Evolutionary conservation across 37 sponge, comb jelly and placozoan species (phyloP).

Genomic region (Lycopodina hypogea): DNA sequence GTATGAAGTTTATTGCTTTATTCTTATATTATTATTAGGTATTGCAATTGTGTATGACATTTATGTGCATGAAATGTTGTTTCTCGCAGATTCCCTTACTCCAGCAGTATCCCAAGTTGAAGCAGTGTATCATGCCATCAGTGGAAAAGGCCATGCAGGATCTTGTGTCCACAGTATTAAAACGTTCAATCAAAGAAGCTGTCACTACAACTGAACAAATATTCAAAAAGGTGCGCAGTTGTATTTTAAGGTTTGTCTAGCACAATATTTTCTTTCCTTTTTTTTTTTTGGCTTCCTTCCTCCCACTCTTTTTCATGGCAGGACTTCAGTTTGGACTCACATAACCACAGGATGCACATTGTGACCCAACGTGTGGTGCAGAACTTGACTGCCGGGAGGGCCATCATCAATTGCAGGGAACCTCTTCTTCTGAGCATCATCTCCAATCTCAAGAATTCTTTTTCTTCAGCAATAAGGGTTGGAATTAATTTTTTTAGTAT

Average conservation of each 20-base stretch:
- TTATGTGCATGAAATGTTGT: neutral
- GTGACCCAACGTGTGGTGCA: conserved; percentile 97
- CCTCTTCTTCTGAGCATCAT: conserved; percentile 86
- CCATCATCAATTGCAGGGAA: conserved; percentile 95
- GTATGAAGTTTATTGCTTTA: too few relatives aligned
- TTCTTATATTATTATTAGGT: too few relatives aligned
- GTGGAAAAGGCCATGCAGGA: conserved; percentile 92
- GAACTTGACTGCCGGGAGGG: conserved; percentile 97
- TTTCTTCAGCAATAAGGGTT: conserved; percentile 67
- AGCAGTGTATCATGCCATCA: conserved; percentile 76
- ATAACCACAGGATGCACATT: conserved; percentile 80
- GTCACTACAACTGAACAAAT: conserved; percentile 94
- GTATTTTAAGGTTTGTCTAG: neutral
- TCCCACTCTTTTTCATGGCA: conserved; percentile 9
- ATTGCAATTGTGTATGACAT: too few relatives aligned
- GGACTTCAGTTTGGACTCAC: conserved; percentile 97
- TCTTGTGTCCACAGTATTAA: conserved; percentile 80
- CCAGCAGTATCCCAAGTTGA: conserved; percentile 84
- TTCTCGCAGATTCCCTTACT: conserved; percentile 75
- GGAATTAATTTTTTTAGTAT: neutral
- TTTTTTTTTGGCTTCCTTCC: neutral
- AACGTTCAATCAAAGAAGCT: conserved; percentile 93
- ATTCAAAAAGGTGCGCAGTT: conserved; percentile 80
- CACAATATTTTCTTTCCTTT: neutral
- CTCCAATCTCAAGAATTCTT: conserved; percentile 84